phyloP scores from a whole-genome alignment of 2,113 vertebrate genomes.

The Puntigrus tetrazona region DNA sequence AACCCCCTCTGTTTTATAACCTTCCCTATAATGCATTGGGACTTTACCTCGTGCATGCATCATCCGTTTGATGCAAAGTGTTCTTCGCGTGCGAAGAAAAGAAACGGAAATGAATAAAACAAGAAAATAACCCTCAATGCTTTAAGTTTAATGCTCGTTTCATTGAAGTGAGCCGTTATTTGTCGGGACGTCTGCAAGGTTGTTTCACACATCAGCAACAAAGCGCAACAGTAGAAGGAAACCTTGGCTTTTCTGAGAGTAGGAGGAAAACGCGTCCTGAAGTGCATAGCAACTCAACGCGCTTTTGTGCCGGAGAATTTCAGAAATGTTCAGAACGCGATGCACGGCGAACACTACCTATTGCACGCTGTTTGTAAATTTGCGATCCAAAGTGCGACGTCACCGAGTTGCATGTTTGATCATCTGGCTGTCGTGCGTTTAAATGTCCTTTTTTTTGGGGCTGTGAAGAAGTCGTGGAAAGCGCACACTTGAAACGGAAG shows the following conservation, averaged over 20 bases:
- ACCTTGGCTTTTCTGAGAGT: constrained; percentile 56
- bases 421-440: neutral
- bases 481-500: neutral
- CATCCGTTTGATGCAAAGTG: constrained; percentile 62
- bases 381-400: neutral
- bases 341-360: neutral
- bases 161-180: constrained; percentile 43
- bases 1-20: constrained; percentile 60
- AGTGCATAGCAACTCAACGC: constrained; percentile 3
- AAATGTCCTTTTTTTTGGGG: neutral
- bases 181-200: constrained; percentile 6
- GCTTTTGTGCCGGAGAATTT: constrained; percentile 5
- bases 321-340: neutral
- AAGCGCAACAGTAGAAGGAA: constrained; percentile 15
- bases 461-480: neutral
- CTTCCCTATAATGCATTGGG: constrained; percentile 63
- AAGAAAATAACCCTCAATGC: constrained; percentile 70
- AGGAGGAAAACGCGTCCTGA: neutral
- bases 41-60: constrained; percentile 61
- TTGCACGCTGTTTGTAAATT: neutral
- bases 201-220: constrained; percentile 33
- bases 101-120: constrained; percentile 41
- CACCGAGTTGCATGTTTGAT: neutral
- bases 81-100: constrained; percentile 42
- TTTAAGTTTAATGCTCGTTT: constrained; percentile 44